Base-by-base conservation (phyloP, 2,113 vertebrate genomes). In the Cyanistes caeruleus region DNA sequence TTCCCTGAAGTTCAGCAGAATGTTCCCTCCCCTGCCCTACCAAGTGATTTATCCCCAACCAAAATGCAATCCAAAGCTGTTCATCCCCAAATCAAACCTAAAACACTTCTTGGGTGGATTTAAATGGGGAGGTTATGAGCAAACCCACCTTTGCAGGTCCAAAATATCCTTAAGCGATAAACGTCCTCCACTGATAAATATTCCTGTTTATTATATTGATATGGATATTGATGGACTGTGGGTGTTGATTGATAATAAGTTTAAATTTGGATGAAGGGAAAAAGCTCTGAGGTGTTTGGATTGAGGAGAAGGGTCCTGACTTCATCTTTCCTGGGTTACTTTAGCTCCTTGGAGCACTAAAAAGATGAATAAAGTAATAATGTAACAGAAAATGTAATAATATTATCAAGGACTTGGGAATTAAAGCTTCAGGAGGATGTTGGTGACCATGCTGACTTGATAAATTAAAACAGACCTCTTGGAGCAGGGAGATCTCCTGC, bases 1-100 rank as follows among this genome's bases (percentile, higher is more conserved):
- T 39, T 7, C 13, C 43, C 49, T 1, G 0, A 10, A 37, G 17
- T 11, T 25, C n/a, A 6, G 21, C 2, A 1, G 7, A 17, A 9
- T 2, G 3, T 59, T 43, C 43, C 12, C 5, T 58, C 9, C 15
- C 7, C 43, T 55, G 46, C 48, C 30, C 56, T 44, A 2, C 33
- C 37, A 30, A 39, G 16, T 6, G 2, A 4, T 49, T 64, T 27
- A 21, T 43, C 27, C 44, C 39, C 10, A 24, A 19, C 16, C n/a
- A n/a, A n/a, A 75, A 24, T 14, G 1, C 13, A 19, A 5, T 17
- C 65, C 0, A 0, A 19, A 62, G 20, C 41, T 43, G 18, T 21
- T 56, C 9, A 20, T 14, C 33, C 73, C 60, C 11, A 69, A 8
- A 37, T 23, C 41, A 10, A 56, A 37, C 7, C 28, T 17, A 10